Conservation (phyloP, 2,113 vertebrate species). For the Lutjanus erythropterus region DNA sequence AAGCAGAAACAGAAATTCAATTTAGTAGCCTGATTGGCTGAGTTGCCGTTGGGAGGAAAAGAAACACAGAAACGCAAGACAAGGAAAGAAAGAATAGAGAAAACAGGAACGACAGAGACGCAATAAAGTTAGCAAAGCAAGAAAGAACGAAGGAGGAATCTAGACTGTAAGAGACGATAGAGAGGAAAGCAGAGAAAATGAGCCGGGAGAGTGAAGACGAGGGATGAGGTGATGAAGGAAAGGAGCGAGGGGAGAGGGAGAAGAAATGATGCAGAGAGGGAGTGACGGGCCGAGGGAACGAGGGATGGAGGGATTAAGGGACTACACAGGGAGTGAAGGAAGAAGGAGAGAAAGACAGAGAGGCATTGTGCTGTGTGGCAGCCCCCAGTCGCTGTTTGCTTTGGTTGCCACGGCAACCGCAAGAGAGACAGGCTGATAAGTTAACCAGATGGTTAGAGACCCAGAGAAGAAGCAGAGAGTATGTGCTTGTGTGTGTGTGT, state of each 20-base stretch:
- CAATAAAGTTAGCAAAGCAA: conserved; percentile 19
- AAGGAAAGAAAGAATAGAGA: neutral
- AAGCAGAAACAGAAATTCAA: conserved; percentile 62
- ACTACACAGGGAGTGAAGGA: conserved; percentile 45
- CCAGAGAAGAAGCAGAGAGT: conserved; percentile 26
- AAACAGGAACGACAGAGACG: neutral
- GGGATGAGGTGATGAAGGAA: conserved; percentile 20
- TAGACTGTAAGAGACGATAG: conserved; percentile 1
- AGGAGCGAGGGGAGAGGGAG: conserved; percentile 19
- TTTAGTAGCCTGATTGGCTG: conserved; percentile 64
- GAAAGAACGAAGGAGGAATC: conserved; percentile 7
- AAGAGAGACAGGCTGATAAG: conserved; percentile 73
- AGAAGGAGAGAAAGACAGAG: conserved; percentile 70
- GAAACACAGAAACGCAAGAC: neutral
- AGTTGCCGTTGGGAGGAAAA: conserved; percentile 58
- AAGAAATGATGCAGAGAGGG: conserved; percentile 65
- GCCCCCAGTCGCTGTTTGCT: conserved; percentile 71
- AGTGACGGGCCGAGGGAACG: conserved; percentile 53
- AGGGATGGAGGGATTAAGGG: conserved; percentile 65
- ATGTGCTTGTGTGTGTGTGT: neutral
- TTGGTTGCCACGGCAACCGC: conserved; percentile 68
- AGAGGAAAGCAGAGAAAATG: neutral
- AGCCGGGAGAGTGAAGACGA: conserved; percentile 4
- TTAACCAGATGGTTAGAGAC: conserved; percentile 82
- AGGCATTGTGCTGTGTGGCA: conserved; percentile 77